Evolutionary conservation across 2,797 vertebrate species (phyloP), one percentile per base, ranked within the genome.

Genomic region (Enteromius fasciolatus): DNA sequence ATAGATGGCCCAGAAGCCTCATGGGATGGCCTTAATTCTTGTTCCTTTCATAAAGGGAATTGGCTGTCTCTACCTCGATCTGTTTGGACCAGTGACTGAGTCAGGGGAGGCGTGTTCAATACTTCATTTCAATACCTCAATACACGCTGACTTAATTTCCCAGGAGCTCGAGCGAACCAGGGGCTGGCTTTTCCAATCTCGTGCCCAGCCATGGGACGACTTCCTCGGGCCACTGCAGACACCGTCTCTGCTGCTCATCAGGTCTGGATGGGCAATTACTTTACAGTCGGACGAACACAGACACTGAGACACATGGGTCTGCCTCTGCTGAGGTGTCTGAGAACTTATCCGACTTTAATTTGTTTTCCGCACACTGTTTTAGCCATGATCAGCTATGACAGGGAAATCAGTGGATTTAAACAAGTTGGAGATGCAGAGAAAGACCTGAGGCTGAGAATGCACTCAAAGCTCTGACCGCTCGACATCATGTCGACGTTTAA

Each of bases 91-190:
- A 18, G 41, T 67, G 64, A 82, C 63, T 68, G 84, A 82, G 68
- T 39, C 57, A 64, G 52, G 78, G 72, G 68, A 77, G 50, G 44
- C 81, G 78, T 90, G 81, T 73, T 90, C 85, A 66, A 61, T 89
- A 88, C 87, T 90, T 89, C 80, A 88, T 86, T 87, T 86, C 87
- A 89, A 87, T 90, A 86, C 88, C 78, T 88, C 87, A 46, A 79
- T 83, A 86, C 89, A 83, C 84, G 82, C 87, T 54, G 86, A 81
- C 86, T 88, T 89, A 88, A 92, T 91, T 92, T 92, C 92, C 90
- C 89, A 48, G 68, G 88, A 91, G 91, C 84, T 75, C 67, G 72
- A 84, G 78, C 72, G 80, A 86, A 46, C 59, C 81, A 59, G 64
- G 20, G 48, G 48, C 81, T 69, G 74, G 52, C 46, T 70, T 69